Evolutionary conservation across 2,888 invertebrate species (phyloP).

Genomic region (Onthophagus sagittarius): DNA sequence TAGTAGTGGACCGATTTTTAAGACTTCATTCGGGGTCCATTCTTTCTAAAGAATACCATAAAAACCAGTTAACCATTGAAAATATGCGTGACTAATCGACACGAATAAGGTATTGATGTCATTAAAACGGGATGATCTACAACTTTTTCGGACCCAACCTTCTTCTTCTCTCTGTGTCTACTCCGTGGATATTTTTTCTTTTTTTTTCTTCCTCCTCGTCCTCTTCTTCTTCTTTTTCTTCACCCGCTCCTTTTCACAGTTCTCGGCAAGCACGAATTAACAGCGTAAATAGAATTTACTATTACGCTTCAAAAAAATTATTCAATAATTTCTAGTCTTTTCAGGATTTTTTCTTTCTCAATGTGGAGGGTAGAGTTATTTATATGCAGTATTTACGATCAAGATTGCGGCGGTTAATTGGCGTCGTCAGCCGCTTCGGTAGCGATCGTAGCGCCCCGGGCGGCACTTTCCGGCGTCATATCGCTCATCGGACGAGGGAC

Average conservation of each 20-base stretch:
- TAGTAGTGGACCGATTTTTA: not conserved
- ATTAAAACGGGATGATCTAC: not conserved
- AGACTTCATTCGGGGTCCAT: not conserved
- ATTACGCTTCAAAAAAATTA: too few relatives aligned
- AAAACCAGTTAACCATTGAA: not conserved
- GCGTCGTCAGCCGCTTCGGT: conserved; percentile 27
- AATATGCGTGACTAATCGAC: not conserved
- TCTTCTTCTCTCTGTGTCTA: not conserved
- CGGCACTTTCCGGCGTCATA: conserved; percentile 28
- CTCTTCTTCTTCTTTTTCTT: not conserved
- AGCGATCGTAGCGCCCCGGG: conserved; percentile 27
- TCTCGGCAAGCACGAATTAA: not conserved
- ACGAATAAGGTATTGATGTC: not conserved
- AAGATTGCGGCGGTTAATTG: conserved; percentile 28
- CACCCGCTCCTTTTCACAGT: not conserved
- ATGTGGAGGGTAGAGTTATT: not conserved
- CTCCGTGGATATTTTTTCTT: not conserved
- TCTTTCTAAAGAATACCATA: not conserved
- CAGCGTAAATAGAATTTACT: not conserved
- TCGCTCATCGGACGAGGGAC: conserved; percentile 26
- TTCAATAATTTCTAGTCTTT: not conserved
- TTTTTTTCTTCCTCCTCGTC: not conserved
- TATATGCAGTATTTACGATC: conserved; percentile 26
- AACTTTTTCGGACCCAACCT: not conserved
- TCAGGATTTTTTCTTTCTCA: not conserved